Conservation (phyloP, 2,888 invertebrate species). For the Watsonalla binaria region DNA sequence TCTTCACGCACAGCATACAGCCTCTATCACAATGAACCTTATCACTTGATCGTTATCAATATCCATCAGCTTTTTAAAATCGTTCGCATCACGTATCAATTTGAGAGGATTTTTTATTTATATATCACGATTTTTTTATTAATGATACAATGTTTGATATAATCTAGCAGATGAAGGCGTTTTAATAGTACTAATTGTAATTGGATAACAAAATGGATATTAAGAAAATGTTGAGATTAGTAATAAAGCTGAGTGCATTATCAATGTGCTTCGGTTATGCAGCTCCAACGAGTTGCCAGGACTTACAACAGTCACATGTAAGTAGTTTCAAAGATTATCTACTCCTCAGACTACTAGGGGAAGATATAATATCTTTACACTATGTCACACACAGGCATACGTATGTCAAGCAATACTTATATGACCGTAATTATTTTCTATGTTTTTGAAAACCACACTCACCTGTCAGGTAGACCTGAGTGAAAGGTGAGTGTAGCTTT, state of each 20-base stretch:
- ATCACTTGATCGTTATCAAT: conserved; percentile 17
- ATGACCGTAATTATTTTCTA: too few relatives aligned
- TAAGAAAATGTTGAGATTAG: conserved; percentile 37
- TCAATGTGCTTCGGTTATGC: conserved; percentile 42
- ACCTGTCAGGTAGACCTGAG: too few relatives aligned
- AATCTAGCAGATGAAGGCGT: not conserved
- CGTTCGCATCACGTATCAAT: conserved; percentile 19
- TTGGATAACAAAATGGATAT: conserved; percentile 5
- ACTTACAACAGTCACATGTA: conserved; percentile 57
- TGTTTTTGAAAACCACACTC: too few relatives aligned
- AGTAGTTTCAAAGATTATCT: conserved; percentile 11
- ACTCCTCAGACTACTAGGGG: not conserved
- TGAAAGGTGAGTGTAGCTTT: too few relatives aligned
- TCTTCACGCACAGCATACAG: conserved; percentile 19
- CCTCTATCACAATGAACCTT: conserved; percentile 20
- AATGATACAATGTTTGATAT: not conserved
- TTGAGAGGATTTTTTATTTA: conserved; percentile 8
- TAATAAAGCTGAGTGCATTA: conserved; percentile 39
- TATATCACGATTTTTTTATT: not conserved
- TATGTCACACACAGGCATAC: too few relatives aligned
- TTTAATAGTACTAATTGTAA: conserved; percentile 14
- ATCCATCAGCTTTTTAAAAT: conserved; percentile 18
- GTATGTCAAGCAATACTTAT: too few relatives aligned
- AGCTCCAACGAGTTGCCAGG: conserved; percentile 35
- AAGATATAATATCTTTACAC: too few relatives aligned